Base-by-base conservation (phyloP, 2,888 invertebrate genomes). In the Lepetodrilus schrolli region DNA sequence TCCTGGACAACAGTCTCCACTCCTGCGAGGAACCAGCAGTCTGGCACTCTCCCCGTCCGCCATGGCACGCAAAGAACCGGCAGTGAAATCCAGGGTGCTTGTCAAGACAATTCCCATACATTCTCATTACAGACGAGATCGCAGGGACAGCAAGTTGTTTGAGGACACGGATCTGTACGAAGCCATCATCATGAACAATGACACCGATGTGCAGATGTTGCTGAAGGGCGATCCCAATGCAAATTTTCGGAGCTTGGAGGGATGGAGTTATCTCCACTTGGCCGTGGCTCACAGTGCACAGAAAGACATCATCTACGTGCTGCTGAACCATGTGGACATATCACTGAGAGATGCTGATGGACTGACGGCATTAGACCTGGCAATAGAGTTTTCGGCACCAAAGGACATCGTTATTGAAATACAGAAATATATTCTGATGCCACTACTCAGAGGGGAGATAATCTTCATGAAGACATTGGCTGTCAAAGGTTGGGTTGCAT, bases 251-350 rank as follows among this genome's bases (percentile, higher is more conserved):
- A 80, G 81, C 49, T 10, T 73, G 13, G 76, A 79, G 47, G 85
- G 85, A 5, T 77, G 79, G 74, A 81, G 81, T 13, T 76, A 81
- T 13, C 79, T 85, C 21, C 84, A 84, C 69, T 48, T 77, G 13
- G 85, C 83, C 23, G 82, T 83, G 4, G 72, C 70, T 8, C 77
- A 77, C 26, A 38, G 80, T n/a, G 82, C 77, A 68, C 78, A 80
- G 0, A 68, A 78, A 1, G 76, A 76, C 4, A 79, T 83, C 1
- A 75, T 85, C 50, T 78, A 78, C 65, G 72, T 80, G 2, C 78
- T 85, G 3, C 66, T 84, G 13, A 75, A 80, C 10, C 79, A 79
- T 38, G 76, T 82, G 0, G 83, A 83, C 69, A 69, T 83, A 17
- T 74, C 79, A 1, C 34, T 78, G 8, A 51, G 79, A 30, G 81